A percentile compares a stretch with the other conserved stretches of the same genome.
phyloP scores from a whole-genome alignment of 92 coral and sea anemone species.

The Blastomussa wellsi region DNA sequence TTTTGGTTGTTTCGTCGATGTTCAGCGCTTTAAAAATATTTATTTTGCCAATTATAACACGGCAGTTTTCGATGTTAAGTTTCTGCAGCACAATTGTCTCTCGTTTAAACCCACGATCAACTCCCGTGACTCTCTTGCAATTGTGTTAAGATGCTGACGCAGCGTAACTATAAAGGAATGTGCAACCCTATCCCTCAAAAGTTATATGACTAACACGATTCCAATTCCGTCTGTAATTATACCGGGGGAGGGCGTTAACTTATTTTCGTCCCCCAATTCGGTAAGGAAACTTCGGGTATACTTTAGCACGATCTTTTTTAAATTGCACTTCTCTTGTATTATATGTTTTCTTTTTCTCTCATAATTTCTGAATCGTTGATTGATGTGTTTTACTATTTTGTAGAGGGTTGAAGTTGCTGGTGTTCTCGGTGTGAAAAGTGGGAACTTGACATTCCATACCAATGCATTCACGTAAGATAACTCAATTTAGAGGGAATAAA shows the following conservation, averaged over 20 bases:
- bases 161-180: too few species aligned
- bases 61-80: not conserved
- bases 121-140: too few species aligned
- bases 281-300: too few species aligned
- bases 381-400: not conserved
- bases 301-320: too few species aligned
- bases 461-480: slow-evolving; percentile 25
- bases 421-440: slow-evolving; percentile 23
- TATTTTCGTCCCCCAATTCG: too few species aligned
- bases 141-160: not conserved
- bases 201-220: too few species aligned
- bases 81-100: not conserved
- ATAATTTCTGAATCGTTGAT: not conserved
- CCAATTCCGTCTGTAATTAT: too few species aligned
- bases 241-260: too few species aligned
- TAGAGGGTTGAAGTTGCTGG: slow-evolving; percentile 22
- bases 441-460: slow-evolving; percentile 34
- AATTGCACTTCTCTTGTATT: too few species aligned
- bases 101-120: too few species aligned
- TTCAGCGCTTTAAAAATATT: not conserved
- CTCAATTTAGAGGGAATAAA: not conserved
- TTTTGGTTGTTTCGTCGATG: not conserved
- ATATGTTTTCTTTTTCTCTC: not conserved
- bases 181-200: too few species aligned
- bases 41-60: not conserved